phyloP scores from a whole-genome alignment of 2,113 vertebrate genomes.

The Xerus inauris region DNA sequence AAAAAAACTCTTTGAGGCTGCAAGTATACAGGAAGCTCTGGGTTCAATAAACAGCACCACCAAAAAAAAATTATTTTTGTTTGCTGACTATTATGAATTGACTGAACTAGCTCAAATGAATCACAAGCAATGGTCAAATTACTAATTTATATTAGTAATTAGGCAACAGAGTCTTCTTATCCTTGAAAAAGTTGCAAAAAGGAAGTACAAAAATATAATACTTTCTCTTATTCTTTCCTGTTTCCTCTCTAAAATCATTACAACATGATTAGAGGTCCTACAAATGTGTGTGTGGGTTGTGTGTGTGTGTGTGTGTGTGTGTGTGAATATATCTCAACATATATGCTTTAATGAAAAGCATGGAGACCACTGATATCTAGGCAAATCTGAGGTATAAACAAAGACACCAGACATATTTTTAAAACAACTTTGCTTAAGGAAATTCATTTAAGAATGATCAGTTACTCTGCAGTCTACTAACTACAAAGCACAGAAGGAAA shows the following conservation, averaged over 20 bases:
- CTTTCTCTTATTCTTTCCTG: background rate
- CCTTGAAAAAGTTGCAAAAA: slow-evolving; percentile 18
- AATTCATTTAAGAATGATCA: slow-evolving; percentile 23
- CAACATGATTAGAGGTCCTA: slow-evolving; percentile 21
- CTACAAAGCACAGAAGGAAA: slow-evolving; percentile 22
- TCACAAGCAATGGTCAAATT: slow-evolving; percentile 68
- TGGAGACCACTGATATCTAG: background rate
- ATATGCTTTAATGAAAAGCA: slow-evolving; percentile 24
- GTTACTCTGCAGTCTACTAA: background rate
- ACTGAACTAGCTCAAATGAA: slow-evolving; percentile 34
- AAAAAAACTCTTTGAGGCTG: background rate
- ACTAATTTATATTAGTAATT: slow-evolving; percentile 42
- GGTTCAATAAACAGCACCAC: background rate
- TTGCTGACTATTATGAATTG: slow-evolving; percentile 35
- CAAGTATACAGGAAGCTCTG: background rate
- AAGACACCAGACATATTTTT: background rate
- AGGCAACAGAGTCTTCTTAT: slow-evolving; percentile 39
- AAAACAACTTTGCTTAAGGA: slow-evolving; percentile 54
- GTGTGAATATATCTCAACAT: background rate
- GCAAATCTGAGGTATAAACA: slow-evolving; percentile 20
- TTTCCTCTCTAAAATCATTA: slow-evolving; percentile 50
- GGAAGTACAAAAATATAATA: slow-evolving; percentile 25
- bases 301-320: too few relatives aligned
- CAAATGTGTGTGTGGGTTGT: slow-evolving; percentile 20
- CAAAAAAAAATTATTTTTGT: background rate